Conservation (phyloP, 2,797 vertebrate species). For the Eutrigla gurnardus region DNA sequence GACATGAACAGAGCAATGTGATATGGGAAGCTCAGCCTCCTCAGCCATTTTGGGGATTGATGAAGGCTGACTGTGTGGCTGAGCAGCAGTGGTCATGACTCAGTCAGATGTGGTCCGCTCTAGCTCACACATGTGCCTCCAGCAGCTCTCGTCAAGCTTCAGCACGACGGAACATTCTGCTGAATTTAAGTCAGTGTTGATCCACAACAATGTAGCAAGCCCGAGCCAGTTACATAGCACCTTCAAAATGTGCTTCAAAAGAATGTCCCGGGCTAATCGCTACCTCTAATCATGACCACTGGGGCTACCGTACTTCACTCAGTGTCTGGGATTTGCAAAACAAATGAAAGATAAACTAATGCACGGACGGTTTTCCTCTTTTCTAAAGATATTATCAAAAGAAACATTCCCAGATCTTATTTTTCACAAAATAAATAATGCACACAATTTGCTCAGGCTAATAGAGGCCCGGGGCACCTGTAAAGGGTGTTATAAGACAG, state of each 20-base stretch:
- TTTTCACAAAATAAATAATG: constrained; percentile 62
- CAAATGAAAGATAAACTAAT: constrained; percentile 29
- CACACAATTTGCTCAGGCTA: constrained; percentile 61
- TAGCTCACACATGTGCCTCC: constrained; percentile 66
- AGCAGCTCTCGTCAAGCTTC: constrained; percentile 64
- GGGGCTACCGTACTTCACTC: constrained; percentile 54
- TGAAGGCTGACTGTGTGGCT: constrained; percentile 66
- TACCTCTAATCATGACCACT: constrained; percentile 33
- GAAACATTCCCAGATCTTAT: constrained; percentile 27
- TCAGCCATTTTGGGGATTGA: constrained; percentile 70
- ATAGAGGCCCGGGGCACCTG: constrained; percentile 59
- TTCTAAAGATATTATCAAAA: constrained; percentile 27
- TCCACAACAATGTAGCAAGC: constrained; percentile 2
- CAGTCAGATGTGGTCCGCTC: constrained; percentile 71
- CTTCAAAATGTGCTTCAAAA: constrained; percentile 19
- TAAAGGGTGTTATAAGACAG: constrained; percentile 56
- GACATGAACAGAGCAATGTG: constrained; percentile 12
- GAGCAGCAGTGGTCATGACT: constrained; percentile 76
- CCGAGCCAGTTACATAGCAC: neutral
- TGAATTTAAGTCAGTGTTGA: constrained; percentile 42
- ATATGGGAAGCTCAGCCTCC: constrained; percentile 56
- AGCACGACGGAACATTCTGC: constrained; percentile 41
- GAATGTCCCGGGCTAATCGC: constrained; percentile 41
- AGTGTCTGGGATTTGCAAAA: constrained; percentile 19
- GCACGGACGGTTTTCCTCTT: constrained; percentile 13